Percentiles rank a stretch among this genome's conserved stretches.
Conservation (phyloP, 2,113 vertebrate species). For the Oceanites oceanicus region DNA sequence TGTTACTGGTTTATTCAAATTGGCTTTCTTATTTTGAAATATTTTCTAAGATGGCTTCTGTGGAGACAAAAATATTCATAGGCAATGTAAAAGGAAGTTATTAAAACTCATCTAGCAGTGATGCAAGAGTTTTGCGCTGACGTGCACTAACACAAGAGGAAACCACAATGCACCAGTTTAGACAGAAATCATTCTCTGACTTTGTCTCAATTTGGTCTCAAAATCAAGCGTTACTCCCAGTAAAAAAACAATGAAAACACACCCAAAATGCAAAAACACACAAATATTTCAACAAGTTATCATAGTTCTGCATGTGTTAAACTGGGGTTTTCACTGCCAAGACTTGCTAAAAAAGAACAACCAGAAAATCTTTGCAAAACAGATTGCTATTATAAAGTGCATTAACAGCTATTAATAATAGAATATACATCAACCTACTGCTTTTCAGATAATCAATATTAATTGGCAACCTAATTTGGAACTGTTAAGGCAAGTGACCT, state of each 20-base stretch:
- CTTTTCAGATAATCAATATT: conserved; percentile 18
- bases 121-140: not conserved
- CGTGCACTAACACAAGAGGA: not conserved
- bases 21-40: not conserved
- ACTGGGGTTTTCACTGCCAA: not conserved
- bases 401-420: conserved; percentile 40
- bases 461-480: conserved; percentile 21
- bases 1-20: not conserved
- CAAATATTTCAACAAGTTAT: not conserved
- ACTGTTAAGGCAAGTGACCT: not conserved
- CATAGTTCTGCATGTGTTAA: not conserved
- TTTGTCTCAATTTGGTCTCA: not conserved
- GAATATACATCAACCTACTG: not conserved
- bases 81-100: not conserved
- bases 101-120: not conserved
- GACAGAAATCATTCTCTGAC: not conserved
- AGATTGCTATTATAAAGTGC: not conserved
- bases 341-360: conserved; percentile 22
- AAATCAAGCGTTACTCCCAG: not conserved
- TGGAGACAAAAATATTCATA: not conserved
- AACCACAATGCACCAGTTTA: not conserved
- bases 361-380: conserved; percentile 18
- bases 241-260: not conserved
- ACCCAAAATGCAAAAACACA: not conserved
- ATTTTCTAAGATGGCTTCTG: conserved; percentile 45